These are phyloP conservation scores for Drosophila flavopinicola DNA, from an alignment of 2,888 invertebrate species.

Conservation along the genomic window DNA sequence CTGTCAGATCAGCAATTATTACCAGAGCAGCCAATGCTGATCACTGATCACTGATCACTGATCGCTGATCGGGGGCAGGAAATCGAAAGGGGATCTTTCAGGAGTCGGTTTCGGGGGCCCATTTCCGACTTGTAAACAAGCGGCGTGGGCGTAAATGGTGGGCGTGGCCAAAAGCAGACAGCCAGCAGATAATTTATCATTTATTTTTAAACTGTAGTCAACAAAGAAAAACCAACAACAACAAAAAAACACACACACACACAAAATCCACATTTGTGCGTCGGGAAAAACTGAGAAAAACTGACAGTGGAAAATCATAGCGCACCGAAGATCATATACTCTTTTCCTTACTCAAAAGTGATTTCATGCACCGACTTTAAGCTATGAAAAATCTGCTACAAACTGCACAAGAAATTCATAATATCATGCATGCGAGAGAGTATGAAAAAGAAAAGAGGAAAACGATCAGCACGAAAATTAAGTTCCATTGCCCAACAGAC, in stretches of 20 bases:
- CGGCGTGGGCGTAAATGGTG: constrained; percentile 27
- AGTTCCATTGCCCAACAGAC: constrained; percentile 68
- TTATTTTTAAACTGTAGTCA: constrained; percentile 75
- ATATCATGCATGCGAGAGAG: too few species aligned
- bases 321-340: too few species aligned
- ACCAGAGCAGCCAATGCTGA: constrained; percentile 21
- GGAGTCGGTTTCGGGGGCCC: constrained; percentile 22
- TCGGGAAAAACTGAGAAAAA: constrained; percentile 23
- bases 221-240: constrained; percentile 12
- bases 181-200: constrained; percentile 74
- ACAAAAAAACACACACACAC: constrained; percentile 12
- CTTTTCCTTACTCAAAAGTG: too few species aligned
- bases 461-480: constrained; percentile 42
- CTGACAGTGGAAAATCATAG: too few species aligned
- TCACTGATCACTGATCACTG: neutral
- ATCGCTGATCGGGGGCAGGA: constrained; percentile 37
- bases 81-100: constrained; percentile 45
- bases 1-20: constrained; percentile 50
- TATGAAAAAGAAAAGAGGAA: neutral
- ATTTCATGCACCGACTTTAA: too few species aligned
- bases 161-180: constrained; percentile 40
- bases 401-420: too few species aligned
- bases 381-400: too few species aligned
- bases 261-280: constrained; percentile 28
- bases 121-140: constrained; percentile 61